These are phyloP conservation scores for Trogon melanurus DNA, from an alignment of 2,113 vertebrate genomes.

Conservation along the genomic window DNA sequence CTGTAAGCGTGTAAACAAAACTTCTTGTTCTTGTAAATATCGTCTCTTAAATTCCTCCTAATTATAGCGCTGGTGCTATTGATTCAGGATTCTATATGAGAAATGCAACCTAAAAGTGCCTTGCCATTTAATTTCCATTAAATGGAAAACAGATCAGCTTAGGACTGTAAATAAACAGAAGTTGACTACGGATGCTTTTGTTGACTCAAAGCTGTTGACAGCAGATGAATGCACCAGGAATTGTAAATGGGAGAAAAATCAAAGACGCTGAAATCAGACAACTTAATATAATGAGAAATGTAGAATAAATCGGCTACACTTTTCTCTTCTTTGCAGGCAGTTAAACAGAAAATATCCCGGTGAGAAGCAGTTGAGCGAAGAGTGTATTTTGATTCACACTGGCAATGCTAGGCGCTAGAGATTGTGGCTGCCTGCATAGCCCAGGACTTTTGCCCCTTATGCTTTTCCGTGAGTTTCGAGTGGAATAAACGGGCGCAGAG, in stretches of 20 bases:
- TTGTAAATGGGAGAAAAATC: conserved; percentile 31
- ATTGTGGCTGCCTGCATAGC: neutral
- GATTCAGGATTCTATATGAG: conserved; percentile 40
- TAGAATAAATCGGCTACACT: neutral
- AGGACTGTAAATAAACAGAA: conserved; percentile 64
- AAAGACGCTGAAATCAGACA: conserved; percentile 20
- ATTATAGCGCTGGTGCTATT: conserved; percentile 44
- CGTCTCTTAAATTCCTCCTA: conserved; percentile 53
- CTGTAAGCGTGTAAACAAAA: conserved; percentile 53
- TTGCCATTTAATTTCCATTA: conserved; percentile 67
- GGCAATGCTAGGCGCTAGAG: neutral
- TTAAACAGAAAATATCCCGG: neutral
- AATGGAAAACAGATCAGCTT: conserved; percentile 57
- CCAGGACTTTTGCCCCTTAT: neutral
- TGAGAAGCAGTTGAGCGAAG: neutral
- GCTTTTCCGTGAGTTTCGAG: neutral
- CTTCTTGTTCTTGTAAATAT: conserved; percentile 22
- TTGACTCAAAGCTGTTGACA: conserved; percentile 67
- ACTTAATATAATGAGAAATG: neutral
- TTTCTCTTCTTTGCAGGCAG: neutral
- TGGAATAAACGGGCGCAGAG: neutral
- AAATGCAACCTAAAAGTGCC: conserved; percentile 54
- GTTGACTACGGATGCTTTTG: conserved; percentile 64
- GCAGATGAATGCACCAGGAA: conserved; percentile 37
- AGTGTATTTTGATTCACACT: neutral